These are phyloP conservation scores for Lydus trimaculatus DNA, from an alignment of 2,888 invertebrate genomes.

Conservation along the genomic window DNA sequence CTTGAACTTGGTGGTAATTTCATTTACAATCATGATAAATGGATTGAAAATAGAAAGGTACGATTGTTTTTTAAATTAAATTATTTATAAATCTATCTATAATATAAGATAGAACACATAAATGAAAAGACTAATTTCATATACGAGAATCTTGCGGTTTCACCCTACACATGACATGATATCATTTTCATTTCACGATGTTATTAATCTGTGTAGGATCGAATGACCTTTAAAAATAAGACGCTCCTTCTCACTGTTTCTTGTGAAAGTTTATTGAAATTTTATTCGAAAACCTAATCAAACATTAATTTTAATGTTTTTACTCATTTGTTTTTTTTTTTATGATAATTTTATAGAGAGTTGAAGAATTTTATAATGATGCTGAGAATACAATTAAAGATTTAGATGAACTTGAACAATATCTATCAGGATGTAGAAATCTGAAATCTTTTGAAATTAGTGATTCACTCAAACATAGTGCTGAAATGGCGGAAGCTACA, in stretches of 20 bases:
- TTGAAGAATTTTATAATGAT: conserved; percentile 72
- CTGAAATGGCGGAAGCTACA: conserved; percentile 64
- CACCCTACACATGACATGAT: conserved; percentile 22
- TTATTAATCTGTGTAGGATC: conserved; percentile 38
- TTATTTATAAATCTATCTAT: background rate
- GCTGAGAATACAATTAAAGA: conserved; percentile 66
- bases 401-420: conserved; percentile 68
- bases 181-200: conserved; percentile 20
- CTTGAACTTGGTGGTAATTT: conserved; percentile 76
- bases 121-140: background rate
- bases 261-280: background rate
- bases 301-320: conserved; percentile 3
- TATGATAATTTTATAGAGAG: conserved; percentile 61
- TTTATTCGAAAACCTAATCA: background rate
- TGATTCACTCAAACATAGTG: conserved; percentile 64
- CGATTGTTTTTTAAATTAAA: conserved; percentile 43
- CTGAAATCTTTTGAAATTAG: conserved; percentile 66
- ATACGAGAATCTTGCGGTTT: conserved; percentile 12
- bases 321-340: background rate
- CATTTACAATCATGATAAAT: conserved; percentile 74
- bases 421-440: conserved; percentile 65
- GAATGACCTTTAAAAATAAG: conserved; percentile 32
- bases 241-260: background rate
- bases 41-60: conserved; percentile 81
- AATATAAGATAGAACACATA: background rate